Conservation (phyloP, 2,113 vertebrate genomes). For the Hemicordylus capensis region DNA sequence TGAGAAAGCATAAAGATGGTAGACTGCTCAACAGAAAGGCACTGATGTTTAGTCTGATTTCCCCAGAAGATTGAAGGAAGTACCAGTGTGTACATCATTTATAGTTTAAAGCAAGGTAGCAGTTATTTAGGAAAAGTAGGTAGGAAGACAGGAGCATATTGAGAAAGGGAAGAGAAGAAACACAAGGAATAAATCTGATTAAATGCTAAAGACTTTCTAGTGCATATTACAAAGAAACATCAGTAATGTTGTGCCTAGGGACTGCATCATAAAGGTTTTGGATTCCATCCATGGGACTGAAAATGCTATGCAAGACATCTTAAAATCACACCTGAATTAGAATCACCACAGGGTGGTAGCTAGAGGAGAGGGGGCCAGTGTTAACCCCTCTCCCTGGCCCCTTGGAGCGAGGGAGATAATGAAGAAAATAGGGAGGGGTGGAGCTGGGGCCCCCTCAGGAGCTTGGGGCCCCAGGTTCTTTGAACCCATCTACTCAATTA, state of each 20-base stretch:
- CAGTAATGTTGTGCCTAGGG: conserved; percentile 28
- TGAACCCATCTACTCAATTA: too few species aligned
- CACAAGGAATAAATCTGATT: conserved; percentile 76
- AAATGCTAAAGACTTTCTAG: conserved; percentile 64
- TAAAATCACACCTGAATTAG: background rate
- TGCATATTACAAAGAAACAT: conserved; percentile 37
- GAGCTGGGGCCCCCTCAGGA: too few species aligned
- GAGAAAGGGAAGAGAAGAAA: conserved; percentile 74
- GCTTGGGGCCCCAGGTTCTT: too few species aligned
- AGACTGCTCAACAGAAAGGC: conserved; percentile 96
- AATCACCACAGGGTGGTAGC: too few species aligned
- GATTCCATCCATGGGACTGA: conserved; percentile 24
- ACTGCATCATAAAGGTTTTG: background rate
- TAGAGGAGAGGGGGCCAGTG: too few species aligned
- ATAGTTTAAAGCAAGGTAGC: conserved; percentile 75
- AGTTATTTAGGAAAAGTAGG: conserved; percentile 75
- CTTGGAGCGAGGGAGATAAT: too few species aligned
- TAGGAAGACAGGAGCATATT: conserved; percentile 65
- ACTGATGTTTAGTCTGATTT: conserved; percentile 89
- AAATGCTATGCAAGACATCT: background rate
- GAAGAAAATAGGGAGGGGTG: too few species aligned
- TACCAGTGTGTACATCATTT: conserved; percentile 68
- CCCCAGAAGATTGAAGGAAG: conserved; percentile 76
- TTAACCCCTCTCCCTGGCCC: too few species aligned
- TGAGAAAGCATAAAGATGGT: conserved; percentile 99